Conservation (phyloP, 2,888 invertebrate genomes). For the Piscicola geometra region DNA sequence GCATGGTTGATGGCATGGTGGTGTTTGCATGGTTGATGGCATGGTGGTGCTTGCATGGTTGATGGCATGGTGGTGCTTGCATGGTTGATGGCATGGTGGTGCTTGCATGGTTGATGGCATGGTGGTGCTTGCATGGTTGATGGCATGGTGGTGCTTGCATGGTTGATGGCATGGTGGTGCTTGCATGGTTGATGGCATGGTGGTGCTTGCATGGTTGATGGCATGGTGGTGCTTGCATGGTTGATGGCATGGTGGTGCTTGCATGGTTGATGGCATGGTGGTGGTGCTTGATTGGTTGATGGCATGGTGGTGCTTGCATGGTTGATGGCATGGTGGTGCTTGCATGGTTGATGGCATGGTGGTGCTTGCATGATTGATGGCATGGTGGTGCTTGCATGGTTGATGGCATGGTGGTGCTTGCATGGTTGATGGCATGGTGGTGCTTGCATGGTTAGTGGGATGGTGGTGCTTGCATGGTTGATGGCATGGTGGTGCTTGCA, state of each 20-base stretch:
- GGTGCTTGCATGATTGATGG: neutral
- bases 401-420: too few relatives aligned
- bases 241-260: too few relatives aligned
- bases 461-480: too few relatives aligned
- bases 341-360: neutral
- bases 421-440: neutral
- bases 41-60: too few relatives aligned
- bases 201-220: neutral
- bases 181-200: neutral
- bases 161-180: too few relatives aligned
- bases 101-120: too few relatives aligned
- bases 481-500: neutral
- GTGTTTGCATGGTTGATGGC: neutral
- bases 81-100: neutral
- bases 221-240: too few relatives aligned
- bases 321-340: too few relatives aligned
- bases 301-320: neutral
- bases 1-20: too few relatives aligned
- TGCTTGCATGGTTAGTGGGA: neutral
- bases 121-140: neutral
- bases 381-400: too few relatives aligned
- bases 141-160: neutral
- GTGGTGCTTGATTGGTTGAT: neutral
- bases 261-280: neutral
- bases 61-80: neutral